Base-by-base conservation (phyloP, 2,113 vertebrate genomes). In the Lophotis ruficrista region DNA sequence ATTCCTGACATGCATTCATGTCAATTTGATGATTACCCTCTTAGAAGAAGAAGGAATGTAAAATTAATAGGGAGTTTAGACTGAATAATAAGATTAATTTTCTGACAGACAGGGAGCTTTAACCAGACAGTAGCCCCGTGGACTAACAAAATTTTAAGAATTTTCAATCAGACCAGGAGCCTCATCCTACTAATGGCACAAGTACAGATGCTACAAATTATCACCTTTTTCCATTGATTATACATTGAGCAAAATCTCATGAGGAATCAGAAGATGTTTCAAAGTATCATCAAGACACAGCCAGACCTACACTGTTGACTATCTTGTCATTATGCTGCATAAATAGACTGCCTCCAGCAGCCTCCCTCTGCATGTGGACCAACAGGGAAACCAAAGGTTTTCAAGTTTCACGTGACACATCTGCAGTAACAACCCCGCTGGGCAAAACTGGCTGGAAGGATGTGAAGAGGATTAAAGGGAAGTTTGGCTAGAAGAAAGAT, bases 51-150 rank as follows among this genome's bases (percentile, higher is more conserved):
- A 58, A 84, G 24, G 27, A 90, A 75, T 56, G 57, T 81, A 78
- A 93, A 92, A 93, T 90, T 37, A 73, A 60, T 38, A 51, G 62
- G n/a, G 47, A 66, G 33, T 60, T 93, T 53, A 76, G 51, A n/a
- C 31, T 58, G 84, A 87, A n/a, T 71, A 70, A 57, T 56, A 72
- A 62, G 51, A 94, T 66, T 53, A 58, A 77, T 92, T 94, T 96
- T 75, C 72, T 94, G 53, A 57, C 82, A 87, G 77, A 73, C 23
- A 70, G 14, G 14, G 41, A 71, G n/a, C 13, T 94, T 60, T 84
- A 78, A 64, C 43, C 82, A 68, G 77, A 45, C 18, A 84, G 56
- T 25, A 73, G 30, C 4, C 8, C 54, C 54, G 51, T 78, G 43
- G 68, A 76, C 35, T 64, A 56, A 91, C 10, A 85, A 71, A 19